Conservation (phyloP, 2,113 vertebrate genomes). For the Pseudorectes ferrugineus region DNA sequence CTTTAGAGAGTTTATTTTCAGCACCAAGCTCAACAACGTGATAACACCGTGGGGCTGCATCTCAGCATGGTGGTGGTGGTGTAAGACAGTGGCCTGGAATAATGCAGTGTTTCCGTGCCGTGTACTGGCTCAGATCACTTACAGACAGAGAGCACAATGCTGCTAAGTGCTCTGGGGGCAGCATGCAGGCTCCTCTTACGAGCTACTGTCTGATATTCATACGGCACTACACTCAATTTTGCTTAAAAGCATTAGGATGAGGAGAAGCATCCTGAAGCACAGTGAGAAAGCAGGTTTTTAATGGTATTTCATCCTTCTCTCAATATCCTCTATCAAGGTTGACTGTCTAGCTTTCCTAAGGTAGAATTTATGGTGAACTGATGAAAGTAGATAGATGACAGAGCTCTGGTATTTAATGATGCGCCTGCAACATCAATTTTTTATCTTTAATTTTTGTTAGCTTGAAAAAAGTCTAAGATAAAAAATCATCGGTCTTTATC, state of each 20-base stretch:
- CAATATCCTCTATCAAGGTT: neutral
- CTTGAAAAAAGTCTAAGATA: neutral
- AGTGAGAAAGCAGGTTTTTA: neutral
- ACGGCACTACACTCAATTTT: neutral
- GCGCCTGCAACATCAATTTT: neutral
- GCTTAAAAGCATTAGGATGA: neutral
- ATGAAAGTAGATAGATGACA: neutral
- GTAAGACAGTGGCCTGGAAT: too few species aligned
- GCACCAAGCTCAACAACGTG: neutral
- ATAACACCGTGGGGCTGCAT: neutral
- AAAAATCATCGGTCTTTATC: neutral
- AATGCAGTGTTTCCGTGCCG: neutral
- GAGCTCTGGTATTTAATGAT: neutral
- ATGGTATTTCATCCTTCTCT: neutral
- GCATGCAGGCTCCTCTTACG: neutral
- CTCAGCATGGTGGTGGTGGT: neutral
- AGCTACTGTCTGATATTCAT: neutral
- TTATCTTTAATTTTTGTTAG: neutral
- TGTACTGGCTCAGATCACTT: neutral
- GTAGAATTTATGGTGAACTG: neutral
- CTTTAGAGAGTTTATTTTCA: constrained; percentile 13
- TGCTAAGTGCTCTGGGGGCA: neutral
- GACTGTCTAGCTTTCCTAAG: neutral
- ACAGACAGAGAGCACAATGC: neutral
- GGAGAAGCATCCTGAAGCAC: neutral